These are phyloP conservation scores for Sphaerophoria taeniata DNA, from an alignment of 2,888 invertebrate genomes.

Conservation along the genomic window DNA sequence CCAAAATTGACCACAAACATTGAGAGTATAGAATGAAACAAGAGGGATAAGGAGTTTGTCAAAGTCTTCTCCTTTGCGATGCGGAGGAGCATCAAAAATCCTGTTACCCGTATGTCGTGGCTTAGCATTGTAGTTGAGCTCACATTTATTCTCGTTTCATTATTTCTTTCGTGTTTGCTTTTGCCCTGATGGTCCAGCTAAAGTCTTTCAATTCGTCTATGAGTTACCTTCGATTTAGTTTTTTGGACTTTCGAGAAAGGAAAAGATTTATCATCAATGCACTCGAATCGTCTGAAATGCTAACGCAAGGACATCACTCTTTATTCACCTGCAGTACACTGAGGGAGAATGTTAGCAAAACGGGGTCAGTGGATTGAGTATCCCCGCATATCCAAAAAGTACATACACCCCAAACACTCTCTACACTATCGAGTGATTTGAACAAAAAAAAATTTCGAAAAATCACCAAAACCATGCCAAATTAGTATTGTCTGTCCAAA, in stretches of 20 bases:
- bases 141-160: constrained; percentile 39
- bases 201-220: neutral
- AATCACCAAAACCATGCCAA: constrained; percentile 59
- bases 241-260: constrained; percentile 39
- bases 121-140: constrained; percentile 20
- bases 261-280: constrained; percentile 38
- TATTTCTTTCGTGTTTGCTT: neutral
- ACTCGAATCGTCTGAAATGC: constrained; percentile 3
- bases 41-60: constrained; percentile 33
- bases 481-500: constrained; percentile 53
- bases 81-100: constrained; percentile 32
- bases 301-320: constrained; percentile 1
- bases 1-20: constrained; percentile 57
- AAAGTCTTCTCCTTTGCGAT: constrained; percentile 31
- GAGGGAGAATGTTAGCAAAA: constrained; percentile 36
- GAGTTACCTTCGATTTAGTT: constrained; percentile 22
- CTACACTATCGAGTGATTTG: neutral
- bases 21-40: neutral
- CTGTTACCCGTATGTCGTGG: constrained; percentile 34
- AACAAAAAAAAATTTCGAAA: neutral
- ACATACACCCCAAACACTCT: constrained; percentile 22
- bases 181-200: constrained; percentile 18
- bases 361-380: constrained; percentile 50
- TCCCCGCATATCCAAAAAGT: constrained; percentile 28
- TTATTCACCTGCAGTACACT: constrained; percentile 5